phyloP scores from a whole-genome alignment of 1,140 invertebrate genomes.

The Platorchestia sp. region DNA sequence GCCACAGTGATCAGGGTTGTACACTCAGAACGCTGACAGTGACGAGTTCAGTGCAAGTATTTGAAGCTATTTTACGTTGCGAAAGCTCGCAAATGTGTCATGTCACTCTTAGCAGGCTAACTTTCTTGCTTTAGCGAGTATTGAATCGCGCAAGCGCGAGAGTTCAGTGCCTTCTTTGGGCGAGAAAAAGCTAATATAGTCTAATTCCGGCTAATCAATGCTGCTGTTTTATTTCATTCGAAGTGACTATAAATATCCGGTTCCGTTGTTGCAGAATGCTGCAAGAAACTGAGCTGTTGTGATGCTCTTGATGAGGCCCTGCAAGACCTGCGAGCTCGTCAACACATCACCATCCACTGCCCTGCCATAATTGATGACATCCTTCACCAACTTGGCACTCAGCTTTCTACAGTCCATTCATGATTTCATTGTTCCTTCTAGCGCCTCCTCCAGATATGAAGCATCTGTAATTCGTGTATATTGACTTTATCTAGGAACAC shows the following conservation, averaged over 20 bases:
- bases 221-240: background rate
- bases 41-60: no score
- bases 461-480: no score
- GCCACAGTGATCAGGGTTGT: no score
- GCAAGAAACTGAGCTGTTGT: background rate
- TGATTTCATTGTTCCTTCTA: background rate
- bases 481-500: no score
- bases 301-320: background rate
- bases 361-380: background rate
- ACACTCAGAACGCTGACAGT: no score
- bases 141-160: background rate
- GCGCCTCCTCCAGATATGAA: background rate
- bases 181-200: background rate
- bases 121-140: no score
- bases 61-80: no score
- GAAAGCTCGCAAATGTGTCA: no score
- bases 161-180: background rate
- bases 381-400: background rate
- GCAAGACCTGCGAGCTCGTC: background rate
- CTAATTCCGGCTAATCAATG: background rate
- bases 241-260: background rate
- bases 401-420: background rate
- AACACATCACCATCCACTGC: conserved; percentile 6
- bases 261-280: background rate
- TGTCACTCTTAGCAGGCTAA: no score